Conservation (phyloP, 2,797 vertebrate species). For the Alca torda region DNA sequence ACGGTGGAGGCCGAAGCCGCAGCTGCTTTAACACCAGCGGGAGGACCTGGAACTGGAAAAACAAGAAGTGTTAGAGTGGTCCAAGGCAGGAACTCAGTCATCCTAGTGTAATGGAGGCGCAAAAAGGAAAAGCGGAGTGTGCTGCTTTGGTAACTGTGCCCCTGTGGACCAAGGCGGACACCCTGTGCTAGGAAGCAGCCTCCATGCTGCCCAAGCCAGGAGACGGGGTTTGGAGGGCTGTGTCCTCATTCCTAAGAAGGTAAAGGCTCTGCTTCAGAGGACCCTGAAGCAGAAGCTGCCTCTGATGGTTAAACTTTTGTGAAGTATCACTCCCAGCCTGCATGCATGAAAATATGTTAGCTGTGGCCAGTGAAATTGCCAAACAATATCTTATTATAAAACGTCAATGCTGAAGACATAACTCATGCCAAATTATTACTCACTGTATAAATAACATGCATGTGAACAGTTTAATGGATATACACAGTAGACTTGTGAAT, state of each 20-base stretch:
- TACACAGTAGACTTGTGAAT: not conserved
- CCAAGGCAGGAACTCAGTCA: not conserved
- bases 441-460: not conserved
- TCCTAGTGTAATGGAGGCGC: not conserved
- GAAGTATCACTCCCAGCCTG: not conserved
- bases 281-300: not conserved
- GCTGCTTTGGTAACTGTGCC: not conserved
- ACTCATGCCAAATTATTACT: not conserved
- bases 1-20: conserved; percentile 91
- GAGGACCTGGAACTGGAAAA: conserved; percentile 91
- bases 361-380: not conserved
- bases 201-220: accelerated
- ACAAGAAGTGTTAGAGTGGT: not conserved
- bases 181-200: not conserved
- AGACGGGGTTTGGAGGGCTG: not conserved
- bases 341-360: accelerated
- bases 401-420: not conserved
- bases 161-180: not conserved
- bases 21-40: conserved; percentile 94
- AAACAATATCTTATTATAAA: not conserved
- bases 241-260: not conserved
- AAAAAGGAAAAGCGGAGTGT: accelerated
- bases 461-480: not conserved
- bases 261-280: not conserved
- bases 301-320: not conserved